Evolutionary conservation across 2,797 vertebrate species (phyloP).

Genomic region (Zenarchopterus dispar): DNA sequence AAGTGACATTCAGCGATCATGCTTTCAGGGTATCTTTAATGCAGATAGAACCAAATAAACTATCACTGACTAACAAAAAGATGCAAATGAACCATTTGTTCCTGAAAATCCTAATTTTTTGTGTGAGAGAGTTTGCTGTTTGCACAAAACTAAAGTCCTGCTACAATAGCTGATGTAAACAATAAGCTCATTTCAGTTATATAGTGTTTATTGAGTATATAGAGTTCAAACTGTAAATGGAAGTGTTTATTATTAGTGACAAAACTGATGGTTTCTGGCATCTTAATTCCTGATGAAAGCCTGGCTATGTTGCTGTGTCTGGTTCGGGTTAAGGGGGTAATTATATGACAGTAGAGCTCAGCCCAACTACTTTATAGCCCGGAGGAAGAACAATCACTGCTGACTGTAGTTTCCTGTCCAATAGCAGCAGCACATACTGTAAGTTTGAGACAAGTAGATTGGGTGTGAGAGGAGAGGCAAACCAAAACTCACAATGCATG

Average conservation of each 20-base stretch:
- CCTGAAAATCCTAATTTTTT: too few species aligned
- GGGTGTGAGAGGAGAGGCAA: slow-evolving; percentile 53
- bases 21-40: background rate
- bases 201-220: too few species aligned
- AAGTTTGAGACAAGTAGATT: slow-evolving; percentile 58
- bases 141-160: too few species aligned
- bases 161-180: too few species aligned
- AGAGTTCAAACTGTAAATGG: too few species aligned
- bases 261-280: slow-evolving; percentile 44
- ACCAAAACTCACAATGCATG: slow-evolving; percentile 29
- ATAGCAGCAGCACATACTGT: slow-evolving; percentile 57
- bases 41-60: background rate
- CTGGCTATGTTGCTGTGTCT: slow-evolving; percentile 62
- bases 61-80: background rate
- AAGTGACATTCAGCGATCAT: background rate
- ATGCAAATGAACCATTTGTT: background rate
- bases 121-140: too few species aligned
- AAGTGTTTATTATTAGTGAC: slow-evolving; percentile 32
- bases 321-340: slow-evolving; percentile 75
- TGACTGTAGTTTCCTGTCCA: slow-evolving; percentile 84
- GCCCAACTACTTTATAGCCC: slow-evolving; percentile 77
- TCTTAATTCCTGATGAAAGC: slow-evolving; percentile 56
- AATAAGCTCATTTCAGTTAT: too few species aligned
- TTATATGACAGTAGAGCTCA: slow-evolving; percentile 79
- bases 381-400: slow-evolving; percentile 83